phyloP scores from a whole-genome alignment of 2,113 vertebrate genomes.

The Lagopus muta region DNA sequence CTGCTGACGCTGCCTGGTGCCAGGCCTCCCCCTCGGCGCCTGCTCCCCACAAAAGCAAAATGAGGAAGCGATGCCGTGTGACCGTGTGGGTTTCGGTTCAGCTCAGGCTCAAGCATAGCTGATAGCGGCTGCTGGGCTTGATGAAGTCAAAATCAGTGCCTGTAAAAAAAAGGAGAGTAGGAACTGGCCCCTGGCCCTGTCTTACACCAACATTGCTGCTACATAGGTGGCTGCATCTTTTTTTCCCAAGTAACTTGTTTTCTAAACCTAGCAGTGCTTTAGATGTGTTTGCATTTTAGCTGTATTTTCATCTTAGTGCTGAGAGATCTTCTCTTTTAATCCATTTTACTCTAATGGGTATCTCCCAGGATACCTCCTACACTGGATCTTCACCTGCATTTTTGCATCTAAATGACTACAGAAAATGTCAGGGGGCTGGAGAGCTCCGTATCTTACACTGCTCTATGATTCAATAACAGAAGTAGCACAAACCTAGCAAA shows the following conservation, averaged over 20 bases:
- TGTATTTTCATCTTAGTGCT: background rate
- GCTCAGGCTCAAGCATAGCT: rapidly evolving
- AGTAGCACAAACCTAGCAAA: background rate
- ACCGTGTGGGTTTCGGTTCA: slow-evolving; percentile 41
- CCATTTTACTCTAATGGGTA: background rate
- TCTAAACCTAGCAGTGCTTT: background rate
- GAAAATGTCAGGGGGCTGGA: background rate
- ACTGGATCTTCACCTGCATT: background rate
- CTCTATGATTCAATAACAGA: background rate
- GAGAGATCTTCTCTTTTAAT: background rate
- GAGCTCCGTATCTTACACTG: background rate
- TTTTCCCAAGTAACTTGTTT: background rate
- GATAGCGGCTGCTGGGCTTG: background rate
- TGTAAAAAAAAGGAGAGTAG: background rate
- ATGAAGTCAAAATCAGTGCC: background rate
- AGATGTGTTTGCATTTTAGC: background rate
- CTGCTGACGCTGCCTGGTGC: background rate
- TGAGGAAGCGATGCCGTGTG: slow-evolving; percentile 4
- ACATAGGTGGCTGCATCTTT: background rate
- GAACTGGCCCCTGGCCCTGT: background rate
- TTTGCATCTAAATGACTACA: background rate
- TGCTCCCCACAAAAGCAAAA: background rate
- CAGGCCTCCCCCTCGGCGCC: background rate
- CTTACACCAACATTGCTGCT: background rate
- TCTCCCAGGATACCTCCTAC: background rate